These are phyloP conservation scores for Heterodera carotae DNA, from an alignment of 1,140 invertebrate species.

Conservation along the genomic window DNA sequence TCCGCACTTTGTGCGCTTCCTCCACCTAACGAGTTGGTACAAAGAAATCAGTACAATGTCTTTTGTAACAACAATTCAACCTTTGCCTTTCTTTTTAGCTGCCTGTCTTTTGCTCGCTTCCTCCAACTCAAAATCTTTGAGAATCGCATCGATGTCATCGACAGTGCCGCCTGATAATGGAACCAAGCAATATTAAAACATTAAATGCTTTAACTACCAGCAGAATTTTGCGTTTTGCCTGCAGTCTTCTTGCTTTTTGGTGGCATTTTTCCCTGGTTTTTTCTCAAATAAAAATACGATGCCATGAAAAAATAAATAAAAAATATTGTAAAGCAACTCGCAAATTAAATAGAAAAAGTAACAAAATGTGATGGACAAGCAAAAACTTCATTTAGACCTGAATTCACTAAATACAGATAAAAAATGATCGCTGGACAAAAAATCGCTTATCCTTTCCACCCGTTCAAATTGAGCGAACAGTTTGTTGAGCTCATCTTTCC, in stretches of 20 bases:
- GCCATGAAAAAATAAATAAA: neutral
- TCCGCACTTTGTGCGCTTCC: neutral
- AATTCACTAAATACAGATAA: neutral
- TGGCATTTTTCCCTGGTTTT: neutral
- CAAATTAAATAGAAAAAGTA: neutral
- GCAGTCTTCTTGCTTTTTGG: neutral
- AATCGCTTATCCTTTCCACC: neutral
- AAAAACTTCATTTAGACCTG: neutral
- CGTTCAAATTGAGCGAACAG: neutral
- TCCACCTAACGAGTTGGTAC: no score
- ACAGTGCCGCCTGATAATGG: conserved; percentile 41
- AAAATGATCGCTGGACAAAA: neutral
- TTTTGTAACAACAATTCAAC: no score
- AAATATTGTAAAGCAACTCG: neutral
- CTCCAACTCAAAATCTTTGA: conserved; percentile 50
- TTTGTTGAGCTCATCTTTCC: neutral
- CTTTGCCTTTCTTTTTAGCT: conserved; percentile 44
- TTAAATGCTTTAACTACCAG: neutral
- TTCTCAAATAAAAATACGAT: neutral
- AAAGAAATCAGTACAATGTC: conserved; percentile 22
- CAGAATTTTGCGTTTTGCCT: neutral
- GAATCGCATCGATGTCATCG: conserved; percentile 45
- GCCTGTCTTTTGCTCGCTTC: no score
- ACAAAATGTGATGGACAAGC: neutral
- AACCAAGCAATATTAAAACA: neutral